Evolutionary conservation across 2,113 vertebrate genomes (phyloP).

Genomic region (Empidonax traillii): DNA sequence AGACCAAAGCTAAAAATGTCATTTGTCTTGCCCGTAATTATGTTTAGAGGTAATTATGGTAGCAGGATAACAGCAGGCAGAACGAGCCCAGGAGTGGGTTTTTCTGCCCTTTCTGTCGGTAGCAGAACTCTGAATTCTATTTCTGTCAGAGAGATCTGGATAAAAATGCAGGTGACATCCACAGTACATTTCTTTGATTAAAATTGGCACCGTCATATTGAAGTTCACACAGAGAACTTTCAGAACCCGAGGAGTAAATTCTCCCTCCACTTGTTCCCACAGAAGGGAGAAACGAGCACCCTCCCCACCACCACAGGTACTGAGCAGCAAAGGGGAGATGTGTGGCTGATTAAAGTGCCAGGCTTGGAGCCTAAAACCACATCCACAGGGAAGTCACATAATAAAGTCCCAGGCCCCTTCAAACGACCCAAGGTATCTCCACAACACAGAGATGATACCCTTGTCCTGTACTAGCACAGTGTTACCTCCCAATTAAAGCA

Average conservation of each 20-base stretch:
- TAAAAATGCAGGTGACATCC: conserved; percentile 57
- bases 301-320: background rate
- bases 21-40: conserved; percentile 72
- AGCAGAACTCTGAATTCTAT: conserved; percentile 37
- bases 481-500: background rate
- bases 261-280: background rate
- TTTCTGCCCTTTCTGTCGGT: conserved; percentile 5
- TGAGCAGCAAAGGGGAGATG: background rate
- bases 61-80: conserved; percentile 47
- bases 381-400: background rate
- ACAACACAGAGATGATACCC: background rate
- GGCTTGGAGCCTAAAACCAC: background rate
- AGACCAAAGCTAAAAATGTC: conserved; percentile 64
- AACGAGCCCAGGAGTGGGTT: conserved; percentile 11
- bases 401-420: background rate
- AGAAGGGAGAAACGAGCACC: background rate
- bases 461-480: background rate
- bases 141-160: conserved; percentile 35
- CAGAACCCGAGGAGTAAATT: conserved; percentile 1
- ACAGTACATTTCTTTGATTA: conserved; percentile 51
- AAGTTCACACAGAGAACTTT: background rate
- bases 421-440: background rate
- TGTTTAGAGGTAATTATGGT: conserved; percentile 71
- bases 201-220: background rate
- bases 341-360: background rate